These are phyloP conservation scores for Drosophila pegasa DNA, from an alignment of 2,888 invertebrate species.

Conservation along the genomic window DNA sequence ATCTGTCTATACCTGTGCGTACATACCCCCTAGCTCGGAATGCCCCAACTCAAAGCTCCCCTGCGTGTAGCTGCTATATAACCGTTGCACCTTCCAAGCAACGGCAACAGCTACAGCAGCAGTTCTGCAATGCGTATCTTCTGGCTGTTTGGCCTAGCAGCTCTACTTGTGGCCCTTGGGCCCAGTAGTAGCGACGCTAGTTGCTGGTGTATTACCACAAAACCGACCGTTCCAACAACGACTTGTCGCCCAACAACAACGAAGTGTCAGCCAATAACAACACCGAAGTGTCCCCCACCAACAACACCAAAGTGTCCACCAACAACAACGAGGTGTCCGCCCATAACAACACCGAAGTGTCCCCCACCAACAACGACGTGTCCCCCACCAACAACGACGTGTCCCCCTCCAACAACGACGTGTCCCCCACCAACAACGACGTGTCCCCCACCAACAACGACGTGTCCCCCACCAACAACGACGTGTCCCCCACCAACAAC, in stretches of 20 bases:
- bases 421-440: slow-evolving; percentile 1
- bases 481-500: not conserved
- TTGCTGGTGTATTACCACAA: not conserved
- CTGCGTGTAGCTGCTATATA: slow-evolving; percentile 29
- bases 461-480: not conserved
- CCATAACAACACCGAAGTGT: not conserved
- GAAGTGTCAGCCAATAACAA: not conserved
- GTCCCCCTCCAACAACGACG: not conserved
- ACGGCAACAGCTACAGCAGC: slow-evolving; percentile 12
- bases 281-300: not conserved
- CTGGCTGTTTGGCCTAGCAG: slow-evolving; percentile 5
- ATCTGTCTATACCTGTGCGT: not conserved
- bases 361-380: not conserved
- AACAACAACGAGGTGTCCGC: not conserved
- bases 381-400: not conserved
- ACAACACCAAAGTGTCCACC: too few relatives aligned
- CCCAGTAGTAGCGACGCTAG: not conserved
- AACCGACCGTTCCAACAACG: too few relatives aligned
- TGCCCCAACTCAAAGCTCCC: slow-evolving; percentile 1
- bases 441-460: not conserved
- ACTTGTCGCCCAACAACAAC: not conserved
- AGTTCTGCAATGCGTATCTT: slow-evolving; percentile 21
- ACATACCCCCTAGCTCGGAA: not conserved
- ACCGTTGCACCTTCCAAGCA: not conserved
- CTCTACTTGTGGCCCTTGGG: slow-evolving; percentile 1